A percentile compares a stretch with the other conserved stretches of the same genome.
Evolutionary conservation across 2,888 invertebrate genomes (phyloP).

Genomic region (Spicauda simplicius): DNA sequence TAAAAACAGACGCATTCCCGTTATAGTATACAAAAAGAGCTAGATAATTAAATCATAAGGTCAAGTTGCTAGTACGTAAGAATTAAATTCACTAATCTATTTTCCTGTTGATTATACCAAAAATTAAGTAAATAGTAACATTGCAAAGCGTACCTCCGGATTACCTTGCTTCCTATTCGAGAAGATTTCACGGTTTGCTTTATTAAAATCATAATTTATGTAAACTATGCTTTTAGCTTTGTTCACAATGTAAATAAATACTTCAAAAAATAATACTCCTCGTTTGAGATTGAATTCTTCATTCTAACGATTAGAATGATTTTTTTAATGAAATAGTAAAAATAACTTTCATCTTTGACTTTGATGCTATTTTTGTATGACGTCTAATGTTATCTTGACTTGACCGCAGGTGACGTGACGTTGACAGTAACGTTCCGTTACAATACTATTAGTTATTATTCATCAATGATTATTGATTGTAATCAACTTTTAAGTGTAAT

Average conservation of each 20-base stretch:
- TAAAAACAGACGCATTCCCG: background rate
- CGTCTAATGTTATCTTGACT: conserved; percentile 44
- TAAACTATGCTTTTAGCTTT: conserved; percentile 58
- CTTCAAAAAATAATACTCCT: conserved; percentile 51
- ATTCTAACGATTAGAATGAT: conserved; percentile 57
- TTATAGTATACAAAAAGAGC: conserved; percentile 38
- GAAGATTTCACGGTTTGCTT: conserved; percentile 72
- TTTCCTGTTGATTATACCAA: conserved; percentile 40
- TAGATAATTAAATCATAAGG: conserved; percentile 61
- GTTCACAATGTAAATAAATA: conserved; percentile 53
- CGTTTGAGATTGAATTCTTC: conserved; percentile 52
- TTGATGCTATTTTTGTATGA: conserved; percentile 76
- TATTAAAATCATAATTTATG: conserved; percentile 79
- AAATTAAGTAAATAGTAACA: conserved; percentile 37
- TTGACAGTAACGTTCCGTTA: conserved; percentile 26
- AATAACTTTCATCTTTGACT: conserved; percentile 81
- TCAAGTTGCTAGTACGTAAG: conserved; percentile 64
- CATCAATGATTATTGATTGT: no score
- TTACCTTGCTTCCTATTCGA: conserved; percentile 70
- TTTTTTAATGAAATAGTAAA: conserved; percentile 66
- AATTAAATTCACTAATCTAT: conserved; percentile 41
- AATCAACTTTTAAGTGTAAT: no score
- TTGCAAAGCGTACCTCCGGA: conserved; percentile 64
- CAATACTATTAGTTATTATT: background rate
- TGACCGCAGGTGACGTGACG: conserved; percentile 5